Base-by-base conservation (phyloP, 1,140 invertebrate genomes). In the Stegodyphus dumicola region DNA sequence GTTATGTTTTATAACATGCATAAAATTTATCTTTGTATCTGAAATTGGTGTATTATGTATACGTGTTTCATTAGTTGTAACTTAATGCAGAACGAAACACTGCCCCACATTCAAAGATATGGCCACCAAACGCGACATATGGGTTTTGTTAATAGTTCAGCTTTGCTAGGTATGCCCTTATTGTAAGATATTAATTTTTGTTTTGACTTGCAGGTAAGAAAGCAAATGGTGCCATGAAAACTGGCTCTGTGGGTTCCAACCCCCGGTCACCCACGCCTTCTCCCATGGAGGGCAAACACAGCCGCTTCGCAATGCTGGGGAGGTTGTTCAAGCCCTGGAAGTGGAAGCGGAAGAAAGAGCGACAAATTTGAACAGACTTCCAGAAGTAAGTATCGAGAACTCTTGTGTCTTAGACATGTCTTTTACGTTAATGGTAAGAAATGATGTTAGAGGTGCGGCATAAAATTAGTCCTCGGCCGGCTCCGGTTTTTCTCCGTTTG, bases 241-340 rank as follows among this genome's bases (percentile, higher is more conserved):
- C 83, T 18, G 56, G 83, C 33, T 85, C 87, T 18, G 64, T 85
- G 73, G 81, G 81, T 48, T 80, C 83, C 15, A 87, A 87, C 65
- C 80, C 83, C 83, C 69, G 84, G 51, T 87, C 87, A n/a, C 73
- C 78, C 64, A 95, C 95, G 87, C 96, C 95, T 88, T 88, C 90
- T 7, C 94, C 94, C 87, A 93, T 94, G 85, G 96, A 95, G 91
- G 93, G 95, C 87, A 98, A 97, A 91, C 86, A 85, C 75, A 97
- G 96, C 89, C 97, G 97, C 91, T 95, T 99, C 90, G 96, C 96
- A 54, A 95, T 95, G 70, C 93, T 99, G 89, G 96, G 97, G 88
- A 94, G 96, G 92, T 93, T 99, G 89, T 98, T 99, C 91, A 98
- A 98, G 92, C 97, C 97, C 6, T 99, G 97, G 97, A 99, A 98